Base-by-base conservation (phyloP, 2,888 invertebrate species). In the Microctonus hyperodae region DNA sequence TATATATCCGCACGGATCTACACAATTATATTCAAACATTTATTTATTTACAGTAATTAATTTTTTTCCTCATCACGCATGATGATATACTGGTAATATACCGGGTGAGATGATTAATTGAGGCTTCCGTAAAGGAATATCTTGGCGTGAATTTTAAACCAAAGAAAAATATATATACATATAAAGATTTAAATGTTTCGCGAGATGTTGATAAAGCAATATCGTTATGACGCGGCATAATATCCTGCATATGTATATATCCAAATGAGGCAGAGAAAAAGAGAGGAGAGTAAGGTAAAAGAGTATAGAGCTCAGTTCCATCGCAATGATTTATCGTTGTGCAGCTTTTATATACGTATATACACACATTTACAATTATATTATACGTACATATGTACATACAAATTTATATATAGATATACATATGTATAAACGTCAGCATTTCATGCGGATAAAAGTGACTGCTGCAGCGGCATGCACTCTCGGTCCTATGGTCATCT, bases 161-260 rank as follows among this genome's bases (percentile, higher is more conserved):
- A 48, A 59, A 31, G 13, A 16, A n/a, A 20, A 28, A 48, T n/a
- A n/a, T 16, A 50, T 11, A 22, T 10, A 11, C 22, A 10, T 25
- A 28, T 28, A 50, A 51, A 61, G 50, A 55, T 65, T 60, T 23
- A 65, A 60, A 60, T 40, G 60, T 61, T 61, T 48, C 51, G 16
- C 16, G n/a, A 28, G 60, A 60, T 65, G 65, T 65, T 65, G 65
- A 65, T 65, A 65, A 65, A 65, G 65, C 60, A 60, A 60, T 65
- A 65, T 65, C 44, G 55, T 65, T 65, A 65, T 60, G 65, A 65
- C 35, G 60, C 65, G 65, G 65, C 60, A 65, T 65, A 65, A 60
- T 65, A 40, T 60, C n/a, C n/a, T n/a, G 55, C 55, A 20, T 65
- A 60, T 61, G 65, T 60, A 65, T 61, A 65, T 60, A 65, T 60